phyloP scores from a whole-genome alignment of 2,113 vertebrate species.

The Vulpes vulpes region DNA sequence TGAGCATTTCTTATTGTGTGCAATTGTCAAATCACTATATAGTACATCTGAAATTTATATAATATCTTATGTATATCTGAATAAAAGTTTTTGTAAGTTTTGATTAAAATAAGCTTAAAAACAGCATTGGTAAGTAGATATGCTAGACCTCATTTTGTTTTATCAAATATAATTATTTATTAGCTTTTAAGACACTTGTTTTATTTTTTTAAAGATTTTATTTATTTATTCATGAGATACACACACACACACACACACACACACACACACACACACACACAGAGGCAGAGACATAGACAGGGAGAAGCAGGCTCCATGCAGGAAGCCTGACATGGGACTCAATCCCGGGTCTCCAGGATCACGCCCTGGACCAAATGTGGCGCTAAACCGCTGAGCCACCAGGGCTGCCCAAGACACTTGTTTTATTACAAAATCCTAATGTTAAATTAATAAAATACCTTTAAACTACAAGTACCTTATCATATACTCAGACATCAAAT shows the following conservation, averaged over 20 bases:
- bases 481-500: neutral
- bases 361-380: no score
- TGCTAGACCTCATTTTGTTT: neutral
- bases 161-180: constrained; percentile 1
- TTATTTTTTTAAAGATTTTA: neutral
- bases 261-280: no score
- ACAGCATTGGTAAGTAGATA: neutral
- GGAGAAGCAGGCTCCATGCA: no score
- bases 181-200: constrained; percentile 25
- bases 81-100: neutral
- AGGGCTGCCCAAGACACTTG: neutral
- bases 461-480: constrained; percentile 28
- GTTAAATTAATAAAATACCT: constrained; percentile 40
- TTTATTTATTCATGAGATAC: no score
- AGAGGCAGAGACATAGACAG: no score
- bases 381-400: no score
- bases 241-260: no score
- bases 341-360: no score
- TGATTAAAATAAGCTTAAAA: neutral
- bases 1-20: neutral
- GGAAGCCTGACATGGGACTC: no score
- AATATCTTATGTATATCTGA: neutral
- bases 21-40: neutral
- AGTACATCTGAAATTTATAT: neutral
- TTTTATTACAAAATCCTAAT: constrained; percentile 23